phyloP scores from a whole-genome alignment of 2,888 invertebrate species.

The Agrotis exclamationis region DNA sequence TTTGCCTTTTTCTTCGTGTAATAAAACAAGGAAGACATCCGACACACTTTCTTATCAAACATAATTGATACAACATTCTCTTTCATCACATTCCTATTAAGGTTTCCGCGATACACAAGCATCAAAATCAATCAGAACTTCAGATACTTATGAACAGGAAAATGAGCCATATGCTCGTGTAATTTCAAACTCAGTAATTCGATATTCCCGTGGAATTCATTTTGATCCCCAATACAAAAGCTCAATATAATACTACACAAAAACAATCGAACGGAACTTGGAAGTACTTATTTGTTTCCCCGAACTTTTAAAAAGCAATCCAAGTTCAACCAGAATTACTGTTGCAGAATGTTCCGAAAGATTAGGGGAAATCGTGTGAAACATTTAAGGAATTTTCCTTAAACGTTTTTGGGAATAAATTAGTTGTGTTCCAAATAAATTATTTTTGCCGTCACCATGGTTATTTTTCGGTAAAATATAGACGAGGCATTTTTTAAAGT shows the following conservation, averaged over 20 bases:
- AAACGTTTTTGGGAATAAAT: conserved; percentile 35
- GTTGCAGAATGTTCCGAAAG: conserved; percentile 29
- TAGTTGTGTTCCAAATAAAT: conserved; percentile 54
- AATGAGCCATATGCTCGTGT: conserved; percentile 12
- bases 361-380: conserved; percentile 44
- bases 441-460: conserved; percentile 23
- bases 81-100: conserved; percentile 1
- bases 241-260: conserved; percentile 34
- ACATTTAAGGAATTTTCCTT: conserved; percentile 42
- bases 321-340: conserved; percentile 50
- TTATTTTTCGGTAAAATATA: conserved; percentile 7
- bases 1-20: neutral
- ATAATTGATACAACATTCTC: neutral
- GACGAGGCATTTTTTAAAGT: conserved; percentile 3
- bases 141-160: conserved; percentile 13
- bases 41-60: neutral
- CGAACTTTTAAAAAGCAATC: conserved; percentile 56
- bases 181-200: conserved; percentile 46
- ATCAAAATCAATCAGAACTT: conserved; percentile 5
- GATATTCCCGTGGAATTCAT: conserved; percentile 44
- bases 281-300: conserved; percentile 38
- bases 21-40: neutral
- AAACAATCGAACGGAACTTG: conserved; percentile 40
- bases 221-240: conserved; percentile 11
- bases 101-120: conserved; percentile 15